Base-by-base conservation (phyloP, 2,797 vertebrate species). In the Sandelia bainsii region DNA sequence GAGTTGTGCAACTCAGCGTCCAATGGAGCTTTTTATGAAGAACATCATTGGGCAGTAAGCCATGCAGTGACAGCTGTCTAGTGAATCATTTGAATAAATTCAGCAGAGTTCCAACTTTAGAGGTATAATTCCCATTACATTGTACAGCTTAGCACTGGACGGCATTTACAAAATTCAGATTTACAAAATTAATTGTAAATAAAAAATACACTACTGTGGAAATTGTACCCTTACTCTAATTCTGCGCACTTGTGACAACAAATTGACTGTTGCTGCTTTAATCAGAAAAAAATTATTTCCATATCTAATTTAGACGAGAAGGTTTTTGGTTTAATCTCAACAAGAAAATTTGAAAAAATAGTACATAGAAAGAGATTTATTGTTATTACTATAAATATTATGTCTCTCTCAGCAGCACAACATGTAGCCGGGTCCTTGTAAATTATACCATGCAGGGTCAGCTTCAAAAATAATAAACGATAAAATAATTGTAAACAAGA, bases 11-110 rank as follows among this genome's bases (percentile, higher is more conserved):
- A 65, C 61, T 37, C 65, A 69, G 58, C 45, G 16, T 85, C 84
- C 79, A 86, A 71, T 82, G 77, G 69, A 25, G 71, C 72, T 75
- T 91, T 91, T 89, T 83, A 85, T 87, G 76, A 69, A 71, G 65
- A 85, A 75, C 84, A 81, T 82, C 75, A 73, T 42, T 82, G 82
- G 87, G 87, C 87, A 89, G 77, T 75, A 80, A 84, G 83, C 87
- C 87, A 90, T 74, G 79, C 75, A 82, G 81, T 76, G 87, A 89
- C 89, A 93, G 89, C 86, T 89, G 85, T 85, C 84, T 27, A 72
- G 69, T 81, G 79, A 91, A 76, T 92, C 80, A 85, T 87, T 80
- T 82, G 77, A 85, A 78, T 83, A 85, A 73, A 88, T 73, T 81
- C 61, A 53, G 74, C 56, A 77, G 70, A 85, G 68, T 70, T 89